Percentiles rank a stretch among this genome's conserved stretches.
phyloP scores from a whole-genome alignment of 2,888 invertebrate genomes.

The Xanthorhoe spadicearia region DNA sequence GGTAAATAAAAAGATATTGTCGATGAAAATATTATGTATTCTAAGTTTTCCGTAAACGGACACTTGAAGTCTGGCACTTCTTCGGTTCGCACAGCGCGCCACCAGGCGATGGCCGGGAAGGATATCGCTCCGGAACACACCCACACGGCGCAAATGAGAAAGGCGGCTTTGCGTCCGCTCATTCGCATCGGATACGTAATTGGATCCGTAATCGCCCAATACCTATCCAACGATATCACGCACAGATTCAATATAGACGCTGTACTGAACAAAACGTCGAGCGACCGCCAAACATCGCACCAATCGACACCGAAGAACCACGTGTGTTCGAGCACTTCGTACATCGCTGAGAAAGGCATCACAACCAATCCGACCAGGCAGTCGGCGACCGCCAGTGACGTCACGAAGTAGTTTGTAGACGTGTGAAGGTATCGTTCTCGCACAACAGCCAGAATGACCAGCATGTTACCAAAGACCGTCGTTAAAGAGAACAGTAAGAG shows the following conservation, averaged over 20 bases:
- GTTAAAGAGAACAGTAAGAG: slow-evolving; percentile 94
- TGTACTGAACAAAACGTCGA: slow-evolving; percentile 98
- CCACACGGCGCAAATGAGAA: slow-evolving; percentile 97
- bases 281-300: slow-evolving; percentile 99
- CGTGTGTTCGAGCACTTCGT: slow-evolving; percentile 94
- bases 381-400: slow-evolving; percentile 98
- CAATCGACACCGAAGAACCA: slow-evolving; percentile 98
- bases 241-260: slow-evolving; percentile 99
- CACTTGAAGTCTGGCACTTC: slow-evolving; percentile 94
- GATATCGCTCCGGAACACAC: slow-evolving; percentile 98
- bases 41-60: slow-evolving; percentile 97
- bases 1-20: slow-evolving; percentile 99
- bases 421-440: slow-evolving; percentile 97
- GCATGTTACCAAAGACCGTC: slow-evolving; percentile 97
- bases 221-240: slow-evolving; percentile 97
- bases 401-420: slow-evolving; percentile 98
- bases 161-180: slow-evolving; percentile 93
- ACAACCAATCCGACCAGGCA: slow-evolving; percentile 98
- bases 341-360: slow-evolving; percentile 98
- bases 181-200: slow-evolving; percentile 98
- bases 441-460: slow-evolving; percentile 97
- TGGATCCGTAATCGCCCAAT: slow-evolving; percentile 99
- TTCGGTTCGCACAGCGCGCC: slow-evolving; percentile 94
- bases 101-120: slow-evolving; percentile 98
- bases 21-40: slow-evolving; percentile 98